Evolutionary conservation across 2,888 invertebrate genomes (phyloP), one percentile per base, ranked within the genome.

Genomic region (Parnassius apollo): DNA sequence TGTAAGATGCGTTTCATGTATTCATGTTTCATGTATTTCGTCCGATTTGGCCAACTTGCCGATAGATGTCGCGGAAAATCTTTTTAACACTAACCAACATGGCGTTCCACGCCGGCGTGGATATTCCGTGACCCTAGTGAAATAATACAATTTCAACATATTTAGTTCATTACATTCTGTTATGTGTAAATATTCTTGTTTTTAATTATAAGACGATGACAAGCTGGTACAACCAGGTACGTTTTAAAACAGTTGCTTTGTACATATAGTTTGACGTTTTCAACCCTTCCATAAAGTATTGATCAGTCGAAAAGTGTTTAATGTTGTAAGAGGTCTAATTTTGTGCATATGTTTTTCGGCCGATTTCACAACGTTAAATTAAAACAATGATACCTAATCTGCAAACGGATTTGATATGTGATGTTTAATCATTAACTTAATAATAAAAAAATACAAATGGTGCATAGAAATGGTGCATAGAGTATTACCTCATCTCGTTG

Each of bases 381-480:
- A 35, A 35, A 35, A 35, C 35, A 3, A 35, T 35, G 4, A 35
- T 35, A 35, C 7, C 4, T 35, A 35, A 35, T 0, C 35, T 35
- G 4, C 35, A 35, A 7, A 35, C 35, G 35, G 4, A 35, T 35
- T 35, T 2, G 35, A 35, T 35, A 35, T 35, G 35, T 35, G 35
- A 35, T 35, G 35, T 7, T 35, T 7, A 35, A 35, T 7, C 35
- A 4, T 46, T 46, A 2, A 46, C 2, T 46, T 4, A 12, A n/a
- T 3, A 4, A 46, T 1, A 11, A 10, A 7, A 22, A 45, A 48
- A 69, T 71, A 61, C 65, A 64, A 78, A 75, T 78, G 76, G 77
- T 83, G 85, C 85, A 77, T 71, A 69, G 66, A 79, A 78, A 81
- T 84, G 77, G 79, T 84, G 87, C 86, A 86, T 77, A 81, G 66